Evolutionary conservation across 2,888 invertebrate genomes (phyloP).

Genomic region (Sussaba pulchella): DNA sequence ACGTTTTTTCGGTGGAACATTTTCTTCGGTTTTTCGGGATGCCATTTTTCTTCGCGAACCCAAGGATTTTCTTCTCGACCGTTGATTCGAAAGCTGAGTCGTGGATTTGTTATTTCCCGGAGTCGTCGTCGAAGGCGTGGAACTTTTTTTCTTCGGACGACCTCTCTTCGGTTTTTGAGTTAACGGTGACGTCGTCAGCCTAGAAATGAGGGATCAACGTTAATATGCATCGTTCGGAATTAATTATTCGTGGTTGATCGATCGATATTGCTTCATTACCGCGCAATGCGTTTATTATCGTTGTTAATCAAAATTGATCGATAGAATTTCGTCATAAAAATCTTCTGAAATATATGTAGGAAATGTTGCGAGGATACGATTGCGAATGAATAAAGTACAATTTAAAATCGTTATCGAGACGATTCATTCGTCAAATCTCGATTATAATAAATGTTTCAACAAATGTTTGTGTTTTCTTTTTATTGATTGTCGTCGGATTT

Average conservation of each 20-base stretch:
- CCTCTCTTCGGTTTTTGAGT: constrained; percentile 17
- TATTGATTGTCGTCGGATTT: too few relatives aligned
- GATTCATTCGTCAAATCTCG: too few relatives aligned
- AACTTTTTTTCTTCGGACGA: constrained; percentile 44
- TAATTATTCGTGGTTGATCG: constrained; percentile 22
- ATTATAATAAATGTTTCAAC: too few relatives aligned
- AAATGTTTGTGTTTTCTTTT: constrained; percentile 62
- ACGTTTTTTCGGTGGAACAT: constrained; percentile 31
- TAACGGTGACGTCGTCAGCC: constrained; percentile 51
- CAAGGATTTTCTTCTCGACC: constrained; percentile 53
- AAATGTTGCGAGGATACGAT: too few relatives aligned
- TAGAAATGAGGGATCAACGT: constrained; percentile 17
- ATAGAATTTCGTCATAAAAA: too few relatives aligned
- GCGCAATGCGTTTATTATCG: too few relatives aligned
- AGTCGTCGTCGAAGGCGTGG: background rate
- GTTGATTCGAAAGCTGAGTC: constrained; percentile 10
- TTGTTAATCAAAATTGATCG: too few relatives aligned
- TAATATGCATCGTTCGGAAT: background rate
- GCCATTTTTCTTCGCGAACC: constrained; percentile 51
- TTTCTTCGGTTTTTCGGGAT: constrained; percentile 10
- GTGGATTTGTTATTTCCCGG: background rate
- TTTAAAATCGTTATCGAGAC: too few relatives aligned
- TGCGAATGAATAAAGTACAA: too few relatives aligned
- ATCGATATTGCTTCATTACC: background rate
- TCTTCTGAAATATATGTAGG: too few relatives aligned